Conservation (phyloP, 2,113 vertebrate species). For the Tringa solitaria region DNA sequence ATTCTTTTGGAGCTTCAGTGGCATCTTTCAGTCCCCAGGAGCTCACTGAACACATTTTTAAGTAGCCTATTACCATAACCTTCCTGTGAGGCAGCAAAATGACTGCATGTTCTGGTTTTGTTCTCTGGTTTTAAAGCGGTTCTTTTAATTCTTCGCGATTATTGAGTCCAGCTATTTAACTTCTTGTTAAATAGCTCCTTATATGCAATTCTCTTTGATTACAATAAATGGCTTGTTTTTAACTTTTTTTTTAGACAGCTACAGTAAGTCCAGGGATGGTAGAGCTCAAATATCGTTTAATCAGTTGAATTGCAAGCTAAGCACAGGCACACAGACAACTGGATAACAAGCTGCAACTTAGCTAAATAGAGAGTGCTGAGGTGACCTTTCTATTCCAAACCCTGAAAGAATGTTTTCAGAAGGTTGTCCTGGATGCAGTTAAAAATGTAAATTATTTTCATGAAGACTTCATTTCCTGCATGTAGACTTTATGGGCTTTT, state of each 20-base stretch:
- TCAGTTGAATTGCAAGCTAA: background rate
- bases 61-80: background rate
- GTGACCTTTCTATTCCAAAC: background rate
- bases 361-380: background rate
- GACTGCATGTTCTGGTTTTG: background rate
- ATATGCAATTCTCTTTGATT: background rate
- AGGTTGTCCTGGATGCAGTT: background rate
- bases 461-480: background rate
- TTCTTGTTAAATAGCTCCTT: background rate
- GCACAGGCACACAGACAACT: background rate
- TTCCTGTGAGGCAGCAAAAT: background rate
- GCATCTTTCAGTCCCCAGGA: background rate
- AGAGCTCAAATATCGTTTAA: background rate
- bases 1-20: background rate
- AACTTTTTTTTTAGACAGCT: background rate
- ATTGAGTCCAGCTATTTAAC: background rate
- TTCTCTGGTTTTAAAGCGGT: background rate
- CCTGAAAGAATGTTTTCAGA: background rate
- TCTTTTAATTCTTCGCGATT: background rate
- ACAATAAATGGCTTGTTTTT: background rate
- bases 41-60: background rate
- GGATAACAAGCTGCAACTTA: background rate
- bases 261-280: background rate
- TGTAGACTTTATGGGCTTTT: background rate
- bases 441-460: background rate